Percentiles rank a stretch among this genome's conserved stretches.
phyloP scores from a whole-genome alignment of 2,888 invertebrate species.

The Phlogophora meticulosa region DNA sequence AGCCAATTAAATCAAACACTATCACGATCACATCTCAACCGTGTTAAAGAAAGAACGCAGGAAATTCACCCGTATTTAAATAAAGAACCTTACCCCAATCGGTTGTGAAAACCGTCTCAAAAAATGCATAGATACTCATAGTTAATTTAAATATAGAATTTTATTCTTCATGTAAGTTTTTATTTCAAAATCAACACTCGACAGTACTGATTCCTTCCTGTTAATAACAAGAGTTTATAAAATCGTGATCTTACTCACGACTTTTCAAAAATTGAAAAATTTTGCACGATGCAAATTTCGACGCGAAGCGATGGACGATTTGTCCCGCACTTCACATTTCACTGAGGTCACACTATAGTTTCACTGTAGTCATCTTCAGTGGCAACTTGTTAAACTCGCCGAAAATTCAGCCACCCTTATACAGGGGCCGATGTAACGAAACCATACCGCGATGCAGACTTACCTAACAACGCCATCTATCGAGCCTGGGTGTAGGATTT shows the following conservation, averaged over 20 bases:
- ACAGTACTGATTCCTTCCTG: not conserved
- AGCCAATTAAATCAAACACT: too few species aligned
- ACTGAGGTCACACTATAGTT: conserved; percentile 26
- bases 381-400: conserved; percentile 6
- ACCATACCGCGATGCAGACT: conserved; percentile 40
- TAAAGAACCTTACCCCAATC: too few species aligned
- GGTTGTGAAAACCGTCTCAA: too few species aligned
- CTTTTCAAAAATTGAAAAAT: conserved; percentile 35
- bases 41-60: too few species aligned
- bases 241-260: conserved; percentile 43
- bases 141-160: not conserved
- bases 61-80: too few species aligned
- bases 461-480: conserved; percentile 46
- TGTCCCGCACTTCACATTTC: conserved; percentile 17
- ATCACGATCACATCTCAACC: too few species aligned
- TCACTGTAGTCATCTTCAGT: conserved; percentile 25
- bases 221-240: not conserved
- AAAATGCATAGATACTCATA: too few species aligned
- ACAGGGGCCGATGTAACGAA: conserved; percentile 29
- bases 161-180: too few species aligned
- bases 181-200: not conserved
- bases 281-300: not conserved
- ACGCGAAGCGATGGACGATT: not conserved
- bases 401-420: not conserved
- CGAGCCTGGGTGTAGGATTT: not conserved